These are phyloP conservation scores for Hapalemur alaotrensis DNA, from an alignment of 2,797 vertebrate genomes.

Conservation along the genomic window DNA sequence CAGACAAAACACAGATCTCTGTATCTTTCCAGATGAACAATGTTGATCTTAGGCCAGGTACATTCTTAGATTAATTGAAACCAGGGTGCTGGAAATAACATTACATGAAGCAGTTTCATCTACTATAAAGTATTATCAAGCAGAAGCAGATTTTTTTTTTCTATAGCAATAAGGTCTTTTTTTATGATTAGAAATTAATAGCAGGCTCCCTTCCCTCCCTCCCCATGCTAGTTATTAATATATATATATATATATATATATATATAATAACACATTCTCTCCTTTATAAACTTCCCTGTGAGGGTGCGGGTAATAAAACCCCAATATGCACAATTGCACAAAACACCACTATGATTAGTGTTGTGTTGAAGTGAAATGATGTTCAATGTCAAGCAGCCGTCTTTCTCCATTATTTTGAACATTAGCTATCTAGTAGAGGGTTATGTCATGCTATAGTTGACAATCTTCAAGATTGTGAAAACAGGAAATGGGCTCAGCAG, in stretches of 20 bases:
- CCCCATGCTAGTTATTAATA: not conserved
- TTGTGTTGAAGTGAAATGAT: not conserved
- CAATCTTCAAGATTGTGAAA: slow-evolving; percentile 8
- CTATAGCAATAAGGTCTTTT: not conserved
- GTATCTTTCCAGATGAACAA: not conserved
- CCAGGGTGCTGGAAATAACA: not conserved
- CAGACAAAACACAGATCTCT: not conserved
- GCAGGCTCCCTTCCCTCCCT: not conserved
- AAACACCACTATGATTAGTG: not conserved
- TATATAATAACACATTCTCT: not conserved
- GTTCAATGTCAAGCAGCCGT: not conserved
- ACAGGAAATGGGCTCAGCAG: not conserved
- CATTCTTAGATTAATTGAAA: slow-evolving; percentile 46
- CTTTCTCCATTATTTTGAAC: not conserved
- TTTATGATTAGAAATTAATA: slow-evolving; percentile 21
- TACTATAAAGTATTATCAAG: slow-evolving; percentile 12
- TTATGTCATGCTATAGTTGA: not conserved
- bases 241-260: no score
- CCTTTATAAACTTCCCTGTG: not conserved
- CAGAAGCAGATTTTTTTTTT: slow-evolving; percentile 4
- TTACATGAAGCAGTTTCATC: not conserved
- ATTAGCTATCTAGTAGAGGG: not conserved
- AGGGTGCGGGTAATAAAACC: not conserved
- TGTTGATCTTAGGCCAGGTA: not conserved
- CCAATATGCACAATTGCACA: not conserved